These are phyloP conservation scores for Parnassius apollo DNA, from an alignment of 2,888 invertebrate species.

Conservation along the genomic window DNA sequence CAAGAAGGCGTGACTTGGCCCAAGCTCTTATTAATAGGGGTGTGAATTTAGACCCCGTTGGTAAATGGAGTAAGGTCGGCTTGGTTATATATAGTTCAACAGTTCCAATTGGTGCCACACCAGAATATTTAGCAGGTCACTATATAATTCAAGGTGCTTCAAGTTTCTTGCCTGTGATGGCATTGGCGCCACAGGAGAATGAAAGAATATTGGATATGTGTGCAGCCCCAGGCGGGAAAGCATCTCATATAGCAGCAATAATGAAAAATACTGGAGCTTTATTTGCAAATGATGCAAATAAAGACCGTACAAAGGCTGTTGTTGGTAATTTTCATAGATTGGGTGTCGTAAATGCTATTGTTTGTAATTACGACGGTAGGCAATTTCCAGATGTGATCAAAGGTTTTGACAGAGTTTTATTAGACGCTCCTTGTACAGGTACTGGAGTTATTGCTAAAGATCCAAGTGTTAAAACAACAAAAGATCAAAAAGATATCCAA, in stretches of 20 bases:
- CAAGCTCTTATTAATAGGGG: slow-evolving; percentile 97
- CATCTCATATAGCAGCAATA: slow-evolving; percentile 97
- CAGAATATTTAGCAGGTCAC: slow-evolving; percentile 99
- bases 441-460: slow-evolving; percentile 99
- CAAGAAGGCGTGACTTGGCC: slow-evolving; percentile 94
- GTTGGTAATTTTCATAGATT: slow-evolving; percentile 98
- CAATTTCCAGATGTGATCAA: slow-evolving; percentile 91
- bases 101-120: slow-evolving; percentile 98
- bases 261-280: slow-evolving; percentile 99
- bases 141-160: slow-evolving; percentile 98
- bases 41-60: slow-evolving; percentile 98
- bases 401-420: slow-evolving; percentile 95
- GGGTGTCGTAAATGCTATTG: slow-evolving; percentile 95
- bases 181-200: slow-evolving; percentile 97
- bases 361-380: slow-evolving; percentile 94
- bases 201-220: slow-evolving; percentile 98
- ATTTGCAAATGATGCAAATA: slow-evolving; percentile 97
- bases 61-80: slow-evolving; percentile 99
- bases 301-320: slow-evolving; percentile 93
- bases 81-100: slow-evolving; percentile 97
- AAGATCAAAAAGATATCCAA: slow-evolving; percentile 94
- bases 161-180: slow-evolving; percentile 98
- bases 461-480: slow-evolving; percentile 95
- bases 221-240: slow-evolving; percentile 99
- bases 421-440: slow-evolving; percentile 99